Conservation (phyloP, 2,113 vertebrate genomes). For the Mustelus asterias region DNA sequence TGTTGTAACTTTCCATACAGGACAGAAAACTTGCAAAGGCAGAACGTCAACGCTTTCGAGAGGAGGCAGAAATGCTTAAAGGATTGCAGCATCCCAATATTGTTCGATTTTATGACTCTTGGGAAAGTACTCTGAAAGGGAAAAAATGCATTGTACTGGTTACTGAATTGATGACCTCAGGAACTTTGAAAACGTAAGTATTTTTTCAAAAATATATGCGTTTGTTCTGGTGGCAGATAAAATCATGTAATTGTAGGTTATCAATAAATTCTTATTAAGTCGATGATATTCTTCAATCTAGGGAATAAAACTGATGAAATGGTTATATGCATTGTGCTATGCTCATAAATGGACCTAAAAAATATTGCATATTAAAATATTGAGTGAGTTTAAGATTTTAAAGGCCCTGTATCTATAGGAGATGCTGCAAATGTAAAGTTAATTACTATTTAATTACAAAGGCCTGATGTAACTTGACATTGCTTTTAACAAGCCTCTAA, state of each 20-base stretch:
- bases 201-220: slow-evolving; percentile 41
- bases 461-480: not conserved
- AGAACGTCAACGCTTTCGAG: slow-evolving; percentile 92
- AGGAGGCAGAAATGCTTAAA: slow-evolving; percentile 96
- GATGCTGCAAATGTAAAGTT: not conserved
- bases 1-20: slow-evolving; percentile 50
- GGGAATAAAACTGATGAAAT: not conserved
- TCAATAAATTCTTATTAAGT: slow-evolving; percentile 37
- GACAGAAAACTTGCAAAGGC: slow-evolving; percentile 90
- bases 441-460: not conserved
- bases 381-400: not conserved
- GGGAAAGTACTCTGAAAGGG: slow-evolving; percentile 89
- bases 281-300: not conserved
- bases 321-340: not conserved
- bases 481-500: not conserved
- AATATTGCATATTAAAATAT: not conserved
- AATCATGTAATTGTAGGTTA: slow-evolving; percentile 39
- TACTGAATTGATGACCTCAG: slow-evolving; percentile 95
- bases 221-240: slow-evolving; percentile 42
- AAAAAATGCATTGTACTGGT: slow-evolving; percentile 93
- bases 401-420: not conserved
- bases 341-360: not conserved
- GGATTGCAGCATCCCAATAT: slow-evolving; percentile 96
- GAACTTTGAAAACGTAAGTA: slow-evolving; percentile 94
- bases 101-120: slow-evolving; percentile 95